phyloP scores from a whole-genome alignment of 2,888 invertebrate genomes.

The Cryptocheilus praepositus region DNA sequence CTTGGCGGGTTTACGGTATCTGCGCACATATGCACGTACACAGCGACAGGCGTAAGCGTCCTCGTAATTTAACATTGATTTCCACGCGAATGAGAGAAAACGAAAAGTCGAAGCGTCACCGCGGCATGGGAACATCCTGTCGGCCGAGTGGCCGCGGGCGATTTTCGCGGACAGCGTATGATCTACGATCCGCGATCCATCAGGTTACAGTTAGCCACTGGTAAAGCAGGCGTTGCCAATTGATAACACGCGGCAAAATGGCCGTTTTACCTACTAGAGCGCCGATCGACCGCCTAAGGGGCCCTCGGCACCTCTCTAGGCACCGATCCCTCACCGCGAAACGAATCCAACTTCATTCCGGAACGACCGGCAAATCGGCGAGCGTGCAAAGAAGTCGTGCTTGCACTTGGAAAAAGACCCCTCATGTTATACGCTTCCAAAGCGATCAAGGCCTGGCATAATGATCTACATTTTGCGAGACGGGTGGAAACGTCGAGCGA shows the following conservation, averaged over 20 bases:
- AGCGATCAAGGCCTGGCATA: not conserved
- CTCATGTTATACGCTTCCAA: conserved; percentile 12
- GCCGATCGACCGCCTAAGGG: conserved; percentile 34
- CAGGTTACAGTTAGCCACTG: conserved; percentile 63
- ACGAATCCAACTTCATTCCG: conserved; percentile 10
- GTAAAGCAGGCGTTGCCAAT: conserved; percentile 59
- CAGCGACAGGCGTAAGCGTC: conserved; percentile 24
- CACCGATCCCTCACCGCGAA: conserved; percentile 9
- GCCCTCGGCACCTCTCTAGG: conserved; percentile 6
- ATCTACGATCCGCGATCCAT: conserved; percentile 64
- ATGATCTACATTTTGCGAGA: not conserved
- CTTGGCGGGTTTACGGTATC: conserved; percentile 48
- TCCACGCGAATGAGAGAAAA: conserved; percentile 50
- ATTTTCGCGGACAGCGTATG: conserved; percentile 58
- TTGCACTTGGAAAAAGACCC: not conserved
- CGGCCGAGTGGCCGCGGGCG: conserved; percentile 50
- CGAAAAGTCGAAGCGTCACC: conserved; percentile 49
- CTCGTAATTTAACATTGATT: conserved; percentile 61
- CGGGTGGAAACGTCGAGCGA: not conserved
- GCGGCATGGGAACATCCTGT: conserved; percentile 69
- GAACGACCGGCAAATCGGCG: conserved; percentile 20
- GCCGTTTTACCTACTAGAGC: conserved; percentile 21
- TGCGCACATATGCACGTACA: not conserved
- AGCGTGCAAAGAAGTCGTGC: conserved; percentile 5
- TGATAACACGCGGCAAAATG: conserved; percentile 63